Percentiles rank a stretch among this genome's conserved stretches.
phyloP scores from a whole-genome alignment of 2,113 vertebrate species.

The Apaloderma vittatum region DNA sequence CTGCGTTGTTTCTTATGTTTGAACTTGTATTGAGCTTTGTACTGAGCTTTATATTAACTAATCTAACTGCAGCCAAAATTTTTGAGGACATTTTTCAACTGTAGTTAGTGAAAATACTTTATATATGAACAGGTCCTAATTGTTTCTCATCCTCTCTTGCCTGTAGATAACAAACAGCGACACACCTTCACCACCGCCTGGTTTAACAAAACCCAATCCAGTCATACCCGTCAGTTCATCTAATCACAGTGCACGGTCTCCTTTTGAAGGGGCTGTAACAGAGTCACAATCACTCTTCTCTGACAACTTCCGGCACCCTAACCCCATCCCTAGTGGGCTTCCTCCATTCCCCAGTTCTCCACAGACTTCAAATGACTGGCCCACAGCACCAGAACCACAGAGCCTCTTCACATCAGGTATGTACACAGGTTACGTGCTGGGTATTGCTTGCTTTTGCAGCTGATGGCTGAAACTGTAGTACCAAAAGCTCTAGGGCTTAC shows the following conservation, averaged over 20 bases:
- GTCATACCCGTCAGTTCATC: constrained; percentile 94
- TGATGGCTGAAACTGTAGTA: background rate
- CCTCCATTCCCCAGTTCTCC: constrained; percentile 93
- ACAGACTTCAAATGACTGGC: constrained; percentile 94
- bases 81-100: background rate
- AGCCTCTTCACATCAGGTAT: constrained; percentile 98
- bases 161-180: constrained; percentile 91
- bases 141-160: constrained; percentile 31
- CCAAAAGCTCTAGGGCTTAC: background rate
- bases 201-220: constrained; percentile 93
- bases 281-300: constrained; percentile 99
- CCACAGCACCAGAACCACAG: constrained; percentile 98
- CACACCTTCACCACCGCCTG: constrained; percentile 96
- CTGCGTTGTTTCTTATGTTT: background rate
- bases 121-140: background rate
- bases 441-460: background rate
- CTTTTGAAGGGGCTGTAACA: constrained; percentile 95
- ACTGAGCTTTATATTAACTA: background rate
- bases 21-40: background rate
- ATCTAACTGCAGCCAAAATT: background rate
- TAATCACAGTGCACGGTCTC: constrained; percentile 93
- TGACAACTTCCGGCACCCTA: constrained; percentile 98
- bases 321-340: constrained; percentile 95
- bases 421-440: background rate
- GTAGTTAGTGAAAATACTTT: background rate